phyloP scores from a whole-genome alignment of 2,797 vertebrate species.

The Enteromius trimaculatus region DNA sequence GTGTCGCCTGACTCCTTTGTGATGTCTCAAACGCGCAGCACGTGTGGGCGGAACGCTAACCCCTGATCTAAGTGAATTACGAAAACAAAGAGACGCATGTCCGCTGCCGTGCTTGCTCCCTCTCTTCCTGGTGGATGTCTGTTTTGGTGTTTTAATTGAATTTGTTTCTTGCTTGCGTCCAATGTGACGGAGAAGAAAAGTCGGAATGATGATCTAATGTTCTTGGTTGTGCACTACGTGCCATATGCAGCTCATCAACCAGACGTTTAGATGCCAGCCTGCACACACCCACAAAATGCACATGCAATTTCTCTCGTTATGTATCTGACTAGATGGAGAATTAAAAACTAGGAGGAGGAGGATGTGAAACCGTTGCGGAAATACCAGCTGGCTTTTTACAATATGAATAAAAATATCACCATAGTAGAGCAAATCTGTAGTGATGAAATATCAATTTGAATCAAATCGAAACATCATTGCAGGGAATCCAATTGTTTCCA shows the following conservation, averaged over 20 bases:
- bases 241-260: constrained; percentile 29
- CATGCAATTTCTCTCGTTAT: background rate
- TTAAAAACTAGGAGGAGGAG: background rate
- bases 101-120: constrained; percentile 55
- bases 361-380: background rate
- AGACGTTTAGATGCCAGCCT: constrained; percentile 56
- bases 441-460: background rate
- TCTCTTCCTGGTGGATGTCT: constrained; percentile 44
- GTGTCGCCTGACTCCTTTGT: constrained; percentile 68
- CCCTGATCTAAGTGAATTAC: constrained; percentile 63
- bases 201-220: constrained; percentile 78
- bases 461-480: background rate
- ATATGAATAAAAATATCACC: background rate
- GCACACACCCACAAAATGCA: constrained; percentile 32
- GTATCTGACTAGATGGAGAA: background rate
- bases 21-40: constrained; percentile 72
- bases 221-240: constrained; percentile 70
- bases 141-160: constrained; percentile 61
- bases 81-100: constrained; percentile 65
- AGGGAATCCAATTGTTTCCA: background rate
- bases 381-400: constrained; percentile 10
- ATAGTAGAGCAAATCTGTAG: background rate
- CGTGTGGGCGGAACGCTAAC: constrained; percentile 62
- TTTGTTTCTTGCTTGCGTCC: constrained; percentile 68
- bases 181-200: constrained; percentile 65